Conservation (phyloP, 2,888 invertebrate species). For the Melieria picta region DNA sequence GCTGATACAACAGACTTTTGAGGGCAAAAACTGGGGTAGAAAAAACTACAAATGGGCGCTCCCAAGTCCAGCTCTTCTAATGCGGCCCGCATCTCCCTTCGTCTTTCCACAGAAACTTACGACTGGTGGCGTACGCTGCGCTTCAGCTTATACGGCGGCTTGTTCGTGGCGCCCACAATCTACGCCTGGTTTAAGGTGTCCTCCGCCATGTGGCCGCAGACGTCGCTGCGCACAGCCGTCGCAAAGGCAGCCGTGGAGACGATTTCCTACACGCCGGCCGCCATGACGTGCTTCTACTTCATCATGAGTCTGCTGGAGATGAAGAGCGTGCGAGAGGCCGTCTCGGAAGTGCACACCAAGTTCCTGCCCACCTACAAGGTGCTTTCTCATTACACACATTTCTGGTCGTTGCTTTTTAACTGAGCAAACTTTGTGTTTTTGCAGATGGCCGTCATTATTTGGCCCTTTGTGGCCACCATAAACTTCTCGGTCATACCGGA, state of each 20-base stretch:
- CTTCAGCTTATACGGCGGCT: conserved; percentile 82
- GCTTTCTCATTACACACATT: conserved; percentile 3
- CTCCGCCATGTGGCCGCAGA: conserved; percentile 77
- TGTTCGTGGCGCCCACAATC: conserved; percentile 83
- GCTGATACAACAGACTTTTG: conserved; percentile 77
- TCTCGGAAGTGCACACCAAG: conserved; percentile 76
- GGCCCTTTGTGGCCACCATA: conserved; percentile 79
- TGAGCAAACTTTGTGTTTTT: not conserved
- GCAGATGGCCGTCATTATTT: conserved; percentile 75
- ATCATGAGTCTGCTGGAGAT: conserved; percentile 80
- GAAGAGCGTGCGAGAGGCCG: conserved; percentile 71
- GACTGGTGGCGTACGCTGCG: conserved; percentile 77
- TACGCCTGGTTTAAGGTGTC: conserved; percentile 77
- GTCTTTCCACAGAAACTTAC: conserved; percentile 66
- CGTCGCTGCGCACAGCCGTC: conserved; percentile 74
- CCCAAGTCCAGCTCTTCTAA: no score
- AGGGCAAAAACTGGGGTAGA: conserved; percentile 72
- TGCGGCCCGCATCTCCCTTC: no score
- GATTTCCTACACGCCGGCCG: conserved; percentile 78
- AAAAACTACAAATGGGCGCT: not conserved
- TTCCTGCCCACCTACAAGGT: conserved; percentile 77
- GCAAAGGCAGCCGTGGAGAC: conserved; percentile 82
- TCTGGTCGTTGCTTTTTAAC: conserved; percentile 2
- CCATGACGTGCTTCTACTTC: conserved; percentile 81
- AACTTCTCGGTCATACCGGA: conserved; percentile 79